These are phyloP conservation scores for Brachypalpus laphriformis DNA, from an alignment of 2,888 invertebrate genomes.

Conservation along the genomic window DNA sequence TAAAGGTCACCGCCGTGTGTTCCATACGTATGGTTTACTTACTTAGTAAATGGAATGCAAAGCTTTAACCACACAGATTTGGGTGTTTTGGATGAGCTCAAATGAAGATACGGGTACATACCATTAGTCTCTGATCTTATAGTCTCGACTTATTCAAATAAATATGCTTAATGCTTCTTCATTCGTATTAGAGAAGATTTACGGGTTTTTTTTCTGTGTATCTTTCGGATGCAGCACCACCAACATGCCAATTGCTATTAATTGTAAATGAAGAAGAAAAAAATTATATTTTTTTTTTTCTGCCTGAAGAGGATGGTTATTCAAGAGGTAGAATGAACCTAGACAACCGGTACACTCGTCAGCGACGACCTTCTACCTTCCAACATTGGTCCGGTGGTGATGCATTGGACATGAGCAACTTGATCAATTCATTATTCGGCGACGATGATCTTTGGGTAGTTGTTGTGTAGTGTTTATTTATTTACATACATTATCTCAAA, in stretches of 20 bases:
- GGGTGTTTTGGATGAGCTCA: constrained; percentile 58
- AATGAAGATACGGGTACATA: constrained; percentile 23
- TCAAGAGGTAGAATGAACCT: constrained; percentile 44
- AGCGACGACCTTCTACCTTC: constrained; percentile 68
- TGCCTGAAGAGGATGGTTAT: constrained; percentile 20
- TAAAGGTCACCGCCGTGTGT: constrained; percentile 65
- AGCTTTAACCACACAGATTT: constrained; percentile 45
- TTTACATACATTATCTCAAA: constrained; percentile 30
- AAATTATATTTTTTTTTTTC: background rate
- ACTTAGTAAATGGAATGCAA: constrained; percentile 62
- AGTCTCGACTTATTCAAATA: constrained; percentile 62
- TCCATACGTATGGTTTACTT: constrained; percentile 55
- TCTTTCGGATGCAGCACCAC: constrained; percentile 15
- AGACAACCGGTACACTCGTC: constrained; percentile 58
- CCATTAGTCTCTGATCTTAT: no score
- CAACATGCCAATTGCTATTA: constrained; percentile 55
- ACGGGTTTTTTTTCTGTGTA: constrained; percentile 47
- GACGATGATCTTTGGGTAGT: constrained; percentile 43
- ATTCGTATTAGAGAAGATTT: constrained; percentile 52
- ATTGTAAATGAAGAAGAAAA: constrained; percentile 36
- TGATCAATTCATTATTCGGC: constrained; percentile 63
- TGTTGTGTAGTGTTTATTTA: constrained; percentile 11
- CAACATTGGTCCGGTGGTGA: background rate
- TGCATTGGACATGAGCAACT: constrained; percentile 40
- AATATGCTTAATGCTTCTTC: constrained; percentile 53